These are phyloP conservation scores for Gephyroberyx darwinii DNA, from an alignment of 2,797 vertebrate species.

Conservation along the genomic window DNA sequence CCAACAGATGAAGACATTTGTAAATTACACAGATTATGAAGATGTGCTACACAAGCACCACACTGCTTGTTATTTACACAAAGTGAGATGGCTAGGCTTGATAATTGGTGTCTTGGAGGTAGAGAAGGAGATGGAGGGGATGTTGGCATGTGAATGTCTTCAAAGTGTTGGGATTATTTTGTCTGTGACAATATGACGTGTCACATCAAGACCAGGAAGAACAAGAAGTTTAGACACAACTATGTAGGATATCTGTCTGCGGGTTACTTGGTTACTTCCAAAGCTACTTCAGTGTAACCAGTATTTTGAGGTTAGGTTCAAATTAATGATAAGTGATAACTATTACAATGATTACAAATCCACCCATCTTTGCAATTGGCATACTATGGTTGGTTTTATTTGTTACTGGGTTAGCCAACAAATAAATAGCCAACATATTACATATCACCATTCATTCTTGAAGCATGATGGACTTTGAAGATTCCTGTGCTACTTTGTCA, in stretches of 20 bases:
- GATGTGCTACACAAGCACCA: not conserved
- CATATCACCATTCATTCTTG: not conserved
- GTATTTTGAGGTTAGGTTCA: slow-evolving; percentile 1
- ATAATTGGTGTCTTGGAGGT: not conserved
- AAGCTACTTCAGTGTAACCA: slow-evolving; percentile 1
- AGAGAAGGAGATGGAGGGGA: not conserved
- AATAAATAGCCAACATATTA: not conserved
- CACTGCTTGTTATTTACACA: not conserved
- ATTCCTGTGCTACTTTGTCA: slow-evolving; percentile 17
- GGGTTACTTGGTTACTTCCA: no score
- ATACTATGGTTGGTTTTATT: not conserved
- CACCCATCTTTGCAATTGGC: not conserved
- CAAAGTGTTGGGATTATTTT: not conserved
- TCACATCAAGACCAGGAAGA: not conserved
- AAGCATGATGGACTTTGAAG: not conserved
- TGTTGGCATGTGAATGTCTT: not conserved
- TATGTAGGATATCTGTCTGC: no score
- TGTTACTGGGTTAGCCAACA: not conserved
- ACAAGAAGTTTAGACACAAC: not conserved
- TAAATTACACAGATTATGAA: not conserved
- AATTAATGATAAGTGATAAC: not conserved
- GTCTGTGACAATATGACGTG: slow-evolving; percentile 2
- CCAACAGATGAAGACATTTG: not conserved
- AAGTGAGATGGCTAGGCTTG: not conserved
- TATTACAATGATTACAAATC: not conserved